Evolutionary conservation across 2,113 vertebrate species (phyloP).

Genomic region (Apodemus sylvaticus): DNA sequence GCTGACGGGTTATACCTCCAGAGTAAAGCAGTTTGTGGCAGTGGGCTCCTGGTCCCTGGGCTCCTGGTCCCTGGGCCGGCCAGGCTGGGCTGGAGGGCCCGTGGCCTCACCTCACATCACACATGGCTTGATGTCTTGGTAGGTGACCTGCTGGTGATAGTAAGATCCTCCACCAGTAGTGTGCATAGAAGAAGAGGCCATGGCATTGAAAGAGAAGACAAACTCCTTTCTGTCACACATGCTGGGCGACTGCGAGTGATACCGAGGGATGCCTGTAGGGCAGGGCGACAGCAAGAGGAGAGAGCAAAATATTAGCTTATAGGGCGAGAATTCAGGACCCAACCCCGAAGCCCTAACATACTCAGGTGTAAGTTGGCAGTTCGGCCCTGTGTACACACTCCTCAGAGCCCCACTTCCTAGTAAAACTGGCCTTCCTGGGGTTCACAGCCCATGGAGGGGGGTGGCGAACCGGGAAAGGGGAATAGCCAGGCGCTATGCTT

Average conservation of each 20-base stretch:
- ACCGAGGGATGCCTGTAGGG: slow-evolving; percentile 94
- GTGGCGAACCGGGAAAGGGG: rapidly evolving
- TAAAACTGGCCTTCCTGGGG: not conserved
- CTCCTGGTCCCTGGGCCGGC: slow-evolving; percentile 44
- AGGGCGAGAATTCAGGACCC: not conserved
- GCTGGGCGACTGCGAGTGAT: slow-evolving; percentile 97
- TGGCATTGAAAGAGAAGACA: slow-evolving; percentile 99
- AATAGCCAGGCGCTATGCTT: not conserved
- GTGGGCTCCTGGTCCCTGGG: slow-evolving; percentile 43
- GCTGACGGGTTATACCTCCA: slow-evolving; percentile 78
- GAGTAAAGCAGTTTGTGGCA: slow-evolving; percentile 45
- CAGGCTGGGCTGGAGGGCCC: not conserved
- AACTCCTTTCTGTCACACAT: slow-evolving; percentile 99
- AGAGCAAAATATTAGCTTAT: not conserved
- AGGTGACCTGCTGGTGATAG: slow-evolving; percentile 98
- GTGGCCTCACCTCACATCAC: slow-evolving; percentile 92
- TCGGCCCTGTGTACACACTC: not conserved
- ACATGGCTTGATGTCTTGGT: slow-evolving; percentile 99
- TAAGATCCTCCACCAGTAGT: slow-evolving; percentile 93
- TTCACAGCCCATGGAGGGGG: rapidly evolving
- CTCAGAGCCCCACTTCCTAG: rapidly evolving
- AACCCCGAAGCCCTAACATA: not conserved
- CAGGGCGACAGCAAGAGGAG: not conserved
- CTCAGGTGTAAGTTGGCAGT: rapidly evolving
- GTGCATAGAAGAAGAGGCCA: slow-evolving; percentile 98